Base-by-base conservation (phyloP, 2,797 vertebrate genomes). In the Melanotaenia pygmaea region DNA sequence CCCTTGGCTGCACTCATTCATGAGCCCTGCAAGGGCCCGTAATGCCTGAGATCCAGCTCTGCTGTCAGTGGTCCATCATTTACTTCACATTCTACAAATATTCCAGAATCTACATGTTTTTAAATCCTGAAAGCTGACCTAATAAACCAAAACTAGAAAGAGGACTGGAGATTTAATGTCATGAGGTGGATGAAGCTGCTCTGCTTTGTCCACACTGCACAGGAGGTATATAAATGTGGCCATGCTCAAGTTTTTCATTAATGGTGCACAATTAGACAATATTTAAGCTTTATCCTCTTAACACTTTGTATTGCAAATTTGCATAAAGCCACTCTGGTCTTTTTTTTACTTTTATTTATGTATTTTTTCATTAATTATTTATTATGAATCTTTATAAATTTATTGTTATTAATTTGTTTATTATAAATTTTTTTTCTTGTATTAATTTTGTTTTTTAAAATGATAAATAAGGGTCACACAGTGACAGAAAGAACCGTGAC, bases 71-170 rank as follows among this genome's bases (percentile, higher is more conserved):
- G 75, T 53, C 72, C 69, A 73, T 73, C 67, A 73, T 84, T 83
- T 72, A 59, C 68, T 32, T 47, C 53, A 75, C 84, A 89, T 87
- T 88, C 81, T 85, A 80, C 56, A 75, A 78, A 89, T 83, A 70
- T 54, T 47, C 57, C 38, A 63, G 56, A 77, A 76, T 83, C 62
- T 77, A 34, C 12, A 30, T 35, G 59, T 68, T 64, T 73, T 58
- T 10, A 53, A 63, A 83, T 76, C 76, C 67, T 61, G 11, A 37
- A 26, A 22, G 18, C 59, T 59, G 56, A 73, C 59, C 43, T 45
- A 54, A 43, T 67, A 67, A 77, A 68, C 67, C 51, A 20, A 12
- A 26, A n/a, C 62, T 50, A 40, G 13, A 45, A 64, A 30, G 58
- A 51, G 12, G n/a, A 54, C n/a, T 11, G 16, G 35, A 68, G 45